These are phyloP conservation scores for Calephelis virginiensis DNA, from an alignment of 1,140 invertebrate genomes.

Conservation along the genomic window DNA sequence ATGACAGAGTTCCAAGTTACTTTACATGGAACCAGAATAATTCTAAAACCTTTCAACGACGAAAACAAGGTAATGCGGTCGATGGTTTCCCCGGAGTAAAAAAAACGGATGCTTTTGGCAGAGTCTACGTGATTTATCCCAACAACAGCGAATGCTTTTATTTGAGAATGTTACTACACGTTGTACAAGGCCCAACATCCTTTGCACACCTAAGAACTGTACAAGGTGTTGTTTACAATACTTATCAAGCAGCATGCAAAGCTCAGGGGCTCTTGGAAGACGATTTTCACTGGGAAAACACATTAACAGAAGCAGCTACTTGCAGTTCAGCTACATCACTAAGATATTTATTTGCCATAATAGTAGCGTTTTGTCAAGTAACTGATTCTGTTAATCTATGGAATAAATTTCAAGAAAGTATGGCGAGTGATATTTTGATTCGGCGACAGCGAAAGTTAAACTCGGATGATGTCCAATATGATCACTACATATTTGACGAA, in stretches of 20 bases:
- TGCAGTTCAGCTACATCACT: slow-evolving; percentile 36
- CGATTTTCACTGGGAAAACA: slow-evolving; percentile 48
- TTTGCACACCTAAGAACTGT: slow-evolving; percentile 50
- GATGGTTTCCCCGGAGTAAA: slow-evolving; percentile 34
- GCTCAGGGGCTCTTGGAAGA: slow-evolving; percentile 45
- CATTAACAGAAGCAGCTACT: slow-evolving; percentile 35
- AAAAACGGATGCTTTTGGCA: slow-evolving; percentile 42
- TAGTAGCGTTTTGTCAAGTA: slow-evolving; percentile 42
- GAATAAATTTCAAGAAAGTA: slow-evolving; percentile 43
- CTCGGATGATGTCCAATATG: slow-evolving; percentile 33
- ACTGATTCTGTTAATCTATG: slow-evolving; percentile 40
- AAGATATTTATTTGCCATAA: slow-evolving; percentile 43
- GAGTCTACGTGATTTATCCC: slow-evolving; percentile 60
- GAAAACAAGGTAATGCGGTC: slow-evolving; percentile 37
- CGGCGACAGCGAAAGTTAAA: slow-evolving; percentile 31
- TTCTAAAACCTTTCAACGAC: slow-evolving; percentile 37
- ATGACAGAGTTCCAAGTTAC: slow-evolving; percentile 37
- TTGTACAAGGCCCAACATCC: slow-evolving; percentile 54
- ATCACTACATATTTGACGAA: slow-evolving; percentile 42
- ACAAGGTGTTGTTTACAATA: slow-evolving; percentile 39
- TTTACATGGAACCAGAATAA: slow-evolving; percentile 38
- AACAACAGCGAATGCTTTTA: slow-evolving; percentile 62
- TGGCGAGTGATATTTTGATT: slow-evolving; percentile 36
- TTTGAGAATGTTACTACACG: slow-evolving; percentile 60
- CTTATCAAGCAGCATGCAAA: slow-evolving; percentile 43